These are phyloP conservation scores for Amazona vittata DNA, from an alignment of 2,113 vertebrate genomes.

Conservation along the genomic window DNA sequence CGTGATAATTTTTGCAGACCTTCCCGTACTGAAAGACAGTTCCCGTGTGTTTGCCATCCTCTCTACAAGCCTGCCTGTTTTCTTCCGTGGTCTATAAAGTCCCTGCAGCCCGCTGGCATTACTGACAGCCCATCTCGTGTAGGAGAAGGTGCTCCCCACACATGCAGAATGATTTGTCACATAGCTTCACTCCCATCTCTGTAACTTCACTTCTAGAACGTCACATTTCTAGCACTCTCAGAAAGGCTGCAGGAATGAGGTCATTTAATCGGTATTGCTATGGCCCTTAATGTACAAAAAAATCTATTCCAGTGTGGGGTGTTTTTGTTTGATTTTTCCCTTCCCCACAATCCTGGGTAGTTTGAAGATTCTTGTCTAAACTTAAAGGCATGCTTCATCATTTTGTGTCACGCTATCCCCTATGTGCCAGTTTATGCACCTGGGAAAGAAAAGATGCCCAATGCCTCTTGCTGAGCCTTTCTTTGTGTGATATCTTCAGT, in stretches of 20 bases:
- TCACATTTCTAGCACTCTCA: background rate
- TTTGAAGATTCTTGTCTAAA: background rate
- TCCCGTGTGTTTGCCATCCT: background rate
- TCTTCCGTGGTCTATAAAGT: background rate
- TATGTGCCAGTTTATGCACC: background rate
- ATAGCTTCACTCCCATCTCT: background rate
- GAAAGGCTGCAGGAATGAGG: background rate
- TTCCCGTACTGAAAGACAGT: background rate
- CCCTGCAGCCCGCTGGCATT: background rate
- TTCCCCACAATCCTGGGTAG: background rate
- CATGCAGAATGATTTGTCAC: background rate
- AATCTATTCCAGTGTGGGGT: background rate
- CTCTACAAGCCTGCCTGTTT: background rate
- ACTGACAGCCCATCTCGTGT: rapidly evolving
- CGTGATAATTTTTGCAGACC: background rate
- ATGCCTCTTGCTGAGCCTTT: background rate
- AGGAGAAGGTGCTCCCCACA: background rate
- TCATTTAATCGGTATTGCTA: background rate
- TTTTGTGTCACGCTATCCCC: background rate
- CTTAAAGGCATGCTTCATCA: background rate
- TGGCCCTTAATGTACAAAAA: background rate
- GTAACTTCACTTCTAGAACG: background rate
- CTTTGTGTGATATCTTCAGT: background rate
- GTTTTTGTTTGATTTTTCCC: too few species aligned
- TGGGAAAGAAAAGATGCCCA: background rate